phyloP scores from a whole-genome alignment of 2,113 vertebrate genomes.

The Caranx melampygus region DNA sequence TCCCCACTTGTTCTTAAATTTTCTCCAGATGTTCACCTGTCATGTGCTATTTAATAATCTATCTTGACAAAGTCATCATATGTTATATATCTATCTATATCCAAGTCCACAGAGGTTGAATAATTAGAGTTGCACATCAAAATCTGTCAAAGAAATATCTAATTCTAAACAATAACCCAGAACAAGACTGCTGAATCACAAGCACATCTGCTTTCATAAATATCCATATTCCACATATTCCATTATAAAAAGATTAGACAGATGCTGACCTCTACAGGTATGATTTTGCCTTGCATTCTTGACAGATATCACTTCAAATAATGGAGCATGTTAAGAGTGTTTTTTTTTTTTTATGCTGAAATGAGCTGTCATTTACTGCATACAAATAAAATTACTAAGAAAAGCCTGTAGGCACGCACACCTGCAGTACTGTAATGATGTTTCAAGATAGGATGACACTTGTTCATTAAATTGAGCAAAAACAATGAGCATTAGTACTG shows the following conservation, averaged over 20 bases:
- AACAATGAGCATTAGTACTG: constrained; percentile 28
- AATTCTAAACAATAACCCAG: neutral
- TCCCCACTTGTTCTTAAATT: neutral
- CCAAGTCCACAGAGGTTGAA: constrained; percentile 12
- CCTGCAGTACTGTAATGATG: neutral
- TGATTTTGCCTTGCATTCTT: constrained; percentile 71
- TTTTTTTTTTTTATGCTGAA: constrained; percentile 17
- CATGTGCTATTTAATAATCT: neutral
- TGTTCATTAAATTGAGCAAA: constrained; percentile 41
- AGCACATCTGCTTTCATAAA: constrained; percentile 9
- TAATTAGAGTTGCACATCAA: constrained; percentile 9
- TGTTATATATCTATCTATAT: constrained; percentile 16
- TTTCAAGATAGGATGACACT: constrained; percentile 22
- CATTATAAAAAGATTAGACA: constrained; percentile 71
- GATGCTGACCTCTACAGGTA: constrained; percentile 82
- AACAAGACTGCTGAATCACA: constrained; percentile 18
- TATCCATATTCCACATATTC: constrained; percentile 47
- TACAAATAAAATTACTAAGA: neutral
- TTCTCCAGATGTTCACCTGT: neutral
- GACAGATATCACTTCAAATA: constrained; percentile 57
- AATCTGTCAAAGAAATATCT: neutral
- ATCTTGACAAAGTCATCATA: constrained; percentile 3
- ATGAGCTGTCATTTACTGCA: neutral
- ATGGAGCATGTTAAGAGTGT: constrained; percentile 11
- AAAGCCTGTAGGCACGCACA: neutral